Conservation (phyloP, 2,797 vertebrate genomes). For the Chlorospingus semifuscus region DNA sequence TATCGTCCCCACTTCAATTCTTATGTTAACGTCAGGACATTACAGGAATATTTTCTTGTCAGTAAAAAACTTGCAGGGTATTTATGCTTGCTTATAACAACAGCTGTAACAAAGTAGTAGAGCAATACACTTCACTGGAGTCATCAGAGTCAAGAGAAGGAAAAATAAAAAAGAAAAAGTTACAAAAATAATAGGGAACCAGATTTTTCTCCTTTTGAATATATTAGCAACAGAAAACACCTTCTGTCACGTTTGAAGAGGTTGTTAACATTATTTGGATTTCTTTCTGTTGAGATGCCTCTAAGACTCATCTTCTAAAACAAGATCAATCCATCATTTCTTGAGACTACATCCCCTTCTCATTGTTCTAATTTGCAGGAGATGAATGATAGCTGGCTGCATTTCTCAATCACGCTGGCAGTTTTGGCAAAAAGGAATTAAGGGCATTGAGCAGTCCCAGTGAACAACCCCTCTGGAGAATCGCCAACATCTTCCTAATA, state of each 20-base stretch:
- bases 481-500: neutral
- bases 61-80: neutral
- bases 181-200: neutral
- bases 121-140: neutral
- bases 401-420: neutral
- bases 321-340: neutral
- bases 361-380: conserved; percentile 6
- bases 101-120: neutral
- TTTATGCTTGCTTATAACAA: neutral
- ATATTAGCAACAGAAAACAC: neutral
- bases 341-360: neutral
- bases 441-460: neutral
- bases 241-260: neutral
- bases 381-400: conserved; percentile 3
- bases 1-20: neutral
- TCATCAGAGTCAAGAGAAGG: neutral
- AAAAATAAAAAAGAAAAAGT: neutral
- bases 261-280: neutral
- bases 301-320: neutral
- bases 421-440: neutral
- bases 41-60: neutral
- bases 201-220: neutral
- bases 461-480: neutral
- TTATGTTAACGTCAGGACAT: neutral
- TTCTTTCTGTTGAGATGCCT: neutral